A percentile compares a stretch with the other conserved stretches of the same genome.
phyloP scores from a whole-genome alignment of 2,888 invertebrate genomes.

The Cordilura impudica region DNA sequence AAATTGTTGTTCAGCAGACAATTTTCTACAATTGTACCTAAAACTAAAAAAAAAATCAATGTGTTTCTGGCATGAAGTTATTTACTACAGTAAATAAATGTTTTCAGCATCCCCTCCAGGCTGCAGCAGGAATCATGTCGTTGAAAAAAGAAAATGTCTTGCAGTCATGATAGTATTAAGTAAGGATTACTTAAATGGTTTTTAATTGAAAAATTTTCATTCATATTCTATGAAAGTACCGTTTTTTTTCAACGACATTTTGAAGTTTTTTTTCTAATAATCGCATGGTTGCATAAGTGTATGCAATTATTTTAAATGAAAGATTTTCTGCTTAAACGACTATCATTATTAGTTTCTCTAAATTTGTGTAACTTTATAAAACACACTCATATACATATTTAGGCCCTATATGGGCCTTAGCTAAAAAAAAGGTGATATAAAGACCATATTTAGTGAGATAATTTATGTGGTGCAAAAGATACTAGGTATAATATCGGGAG shows the following conservation, averaged over 20 bases:
- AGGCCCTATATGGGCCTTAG: too few relatives aligned
- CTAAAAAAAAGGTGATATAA: too few relatives aligned
- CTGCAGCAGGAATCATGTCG: background rate
- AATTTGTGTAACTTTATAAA: too few relatives aligned
- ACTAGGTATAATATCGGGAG: too few relatives aligned
- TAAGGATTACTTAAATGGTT: slow-evolving; percentile 74
- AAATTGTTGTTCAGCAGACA: background rate
- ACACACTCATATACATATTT: too few relatives aligned
- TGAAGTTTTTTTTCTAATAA: slow-evolving; percentile 13
- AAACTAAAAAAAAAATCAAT: background rate
- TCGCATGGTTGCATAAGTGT: slow-evolving; percentile 33
- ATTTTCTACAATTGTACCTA: slow-evolving; percentile 5
- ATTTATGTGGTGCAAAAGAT: too few relatives aligned
- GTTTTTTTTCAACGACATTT: background rate
- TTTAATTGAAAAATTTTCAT: slow-evolving; percentile 73
- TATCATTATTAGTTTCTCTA: too few relatives aligned
- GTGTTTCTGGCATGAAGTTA: slow-evolving; percentile 25
- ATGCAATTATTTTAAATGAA: too few relatives aligned
- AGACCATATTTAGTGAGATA: too few relatives aligned
- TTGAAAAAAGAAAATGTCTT: slow-evolving; percentile 31
- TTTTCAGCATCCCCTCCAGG: slow-evolving; percentile 19
- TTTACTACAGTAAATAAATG: slow-evolving; percentile 32
- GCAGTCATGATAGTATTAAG: slow-evolving; percentile 31
- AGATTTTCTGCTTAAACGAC: too few relatives aligned
- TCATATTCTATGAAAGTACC: background rate